phyloP scores from a whole-genome alignment of 2,113 vertebrate species.

The Pachypanchax playfairii region DNA sequence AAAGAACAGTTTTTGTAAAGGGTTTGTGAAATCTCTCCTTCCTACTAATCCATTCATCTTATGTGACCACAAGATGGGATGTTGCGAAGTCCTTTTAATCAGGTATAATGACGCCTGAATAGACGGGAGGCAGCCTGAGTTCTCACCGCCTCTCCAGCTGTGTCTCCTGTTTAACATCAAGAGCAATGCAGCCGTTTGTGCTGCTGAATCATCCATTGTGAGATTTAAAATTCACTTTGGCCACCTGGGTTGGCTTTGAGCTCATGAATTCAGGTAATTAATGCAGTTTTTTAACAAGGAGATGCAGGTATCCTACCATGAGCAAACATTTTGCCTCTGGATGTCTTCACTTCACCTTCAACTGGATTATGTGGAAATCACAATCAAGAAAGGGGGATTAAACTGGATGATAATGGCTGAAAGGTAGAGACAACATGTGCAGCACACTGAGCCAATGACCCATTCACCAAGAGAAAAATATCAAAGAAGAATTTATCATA shows the following conservation, averaged over 20 bases:
- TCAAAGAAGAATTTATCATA: too few relatives aligned
- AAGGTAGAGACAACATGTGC: constrained; percentile 18
- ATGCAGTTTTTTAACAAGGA: constrained; percentile 36
- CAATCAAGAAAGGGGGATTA: constrained; percentile 69
- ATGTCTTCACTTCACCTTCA: constrained; percentile 50
- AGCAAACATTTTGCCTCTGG: constrained; percentile 50
- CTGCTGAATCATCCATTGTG: constrained; percentile 49
- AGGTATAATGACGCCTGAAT: constrained; percentile 73
- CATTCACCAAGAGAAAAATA: constrained; percentile 28
- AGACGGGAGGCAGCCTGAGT: constrained; percentile 44
- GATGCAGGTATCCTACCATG: constrained; percentile 24
- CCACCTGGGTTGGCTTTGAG: constrained; percentile 41
- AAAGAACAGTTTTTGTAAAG: constrained; percentile 38
- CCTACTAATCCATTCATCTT: constrained; percentile 61
- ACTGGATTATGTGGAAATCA: constrained; percentile 63
- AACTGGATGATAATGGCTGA: constrained; percentile 44
- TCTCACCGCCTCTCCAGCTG: constrained; percentile 63
- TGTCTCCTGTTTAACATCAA: constrained; percentile 46
- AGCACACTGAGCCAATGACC: constrained; percentile 40
- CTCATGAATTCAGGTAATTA: constrained; percentile 51
- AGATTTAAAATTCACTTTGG: constrained; percentile 53
- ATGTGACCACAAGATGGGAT: constrained; percentile 69
- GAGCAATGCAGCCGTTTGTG: constrained; percentile 10
- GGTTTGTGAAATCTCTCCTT: constrained; percentile 31
- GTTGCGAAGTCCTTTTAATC: constrained; percentile 79